A percentile compares a stretch with the other conserved stretches of the same genome.
These are phyloP conservation scores for Pogonomyrmex californicus DNA, from an alignment of 1,140 invertebrate species.

Conservation along the genomic window DNA sequence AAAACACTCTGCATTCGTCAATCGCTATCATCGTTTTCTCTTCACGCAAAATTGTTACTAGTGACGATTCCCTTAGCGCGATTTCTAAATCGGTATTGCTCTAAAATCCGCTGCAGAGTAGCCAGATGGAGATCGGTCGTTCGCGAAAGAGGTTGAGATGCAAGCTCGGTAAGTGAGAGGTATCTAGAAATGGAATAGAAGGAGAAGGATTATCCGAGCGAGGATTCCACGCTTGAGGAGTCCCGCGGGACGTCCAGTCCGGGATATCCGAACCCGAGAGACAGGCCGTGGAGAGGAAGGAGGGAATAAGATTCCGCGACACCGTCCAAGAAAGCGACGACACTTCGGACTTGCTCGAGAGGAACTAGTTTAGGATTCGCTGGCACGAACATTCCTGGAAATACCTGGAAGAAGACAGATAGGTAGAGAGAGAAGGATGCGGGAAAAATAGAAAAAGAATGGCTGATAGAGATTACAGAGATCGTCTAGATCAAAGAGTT, in stretches of 20 bases:
- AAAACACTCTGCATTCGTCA: slow-evolving; percentile 13
- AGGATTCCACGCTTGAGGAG: slow-evolving; percentile 64
- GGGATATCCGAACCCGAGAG: slow-evolving; percentile 36
- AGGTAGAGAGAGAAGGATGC: not conserved
- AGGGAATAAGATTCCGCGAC: slow-evolving; percentile 38
- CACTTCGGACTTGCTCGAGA: slow-evolving; percentile 56
- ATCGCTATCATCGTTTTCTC: slow-evolving; percentile 2
- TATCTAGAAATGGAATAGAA: slow-evolving; percentile 73
- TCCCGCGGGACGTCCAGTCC: slow-evolving; percentile 68
- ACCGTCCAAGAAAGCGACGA: slow-evolving; percentile 69
- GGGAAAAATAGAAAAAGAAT: slow-evolving; percentile 55
- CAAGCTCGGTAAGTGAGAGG: slow-evolving; percentile 80
- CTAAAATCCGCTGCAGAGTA: slow-evolving; percentile 50
- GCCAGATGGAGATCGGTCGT: slow-evolving; percentile 64
- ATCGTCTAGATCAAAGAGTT: not conserved
- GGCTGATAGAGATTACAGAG: slow-evolving; percentile 67
- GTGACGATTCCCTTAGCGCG: not conserved
- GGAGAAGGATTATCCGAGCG: slow-evolving; percentile 76
- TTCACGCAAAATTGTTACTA: not conserved
- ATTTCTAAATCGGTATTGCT: slow-evolving; percentile 1
- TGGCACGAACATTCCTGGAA: slow-evolving; percentile 33
- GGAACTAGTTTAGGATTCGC: slow-evolving; percentile 54
- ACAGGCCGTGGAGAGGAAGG: not conserved
- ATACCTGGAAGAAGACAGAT: slow-evolving; percentile 18
- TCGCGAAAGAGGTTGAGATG: slow-evolving; percentile 69